Evolutionary conservation across 2,888 invertebrate genomes (phyloP).

Genomic region (Papilio gigon): DNA sequence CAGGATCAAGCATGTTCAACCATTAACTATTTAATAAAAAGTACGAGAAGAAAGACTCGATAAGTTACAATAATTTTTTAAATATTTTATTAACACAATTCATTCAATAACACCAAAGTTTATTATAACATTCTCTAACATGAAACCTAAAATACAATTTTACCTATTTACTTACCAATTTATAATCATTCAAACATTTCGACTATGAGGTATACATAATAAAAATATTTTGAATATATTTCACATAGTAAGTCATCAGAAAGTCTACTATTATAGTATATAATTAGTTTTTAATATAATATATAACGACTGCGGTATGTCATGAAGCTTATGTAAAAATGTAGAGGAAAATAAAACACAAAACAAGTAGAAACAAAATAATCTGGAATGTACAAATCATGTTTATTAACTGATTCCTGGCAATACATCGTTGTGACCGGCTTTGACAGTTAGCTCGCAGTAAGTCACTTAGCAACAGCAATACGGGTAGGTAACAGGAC

Average conservation of each 20-base stretch:
- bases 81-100: constrained; percentile 84
- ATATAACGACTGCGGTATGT: constrained; percentile 67
- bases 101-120: constrained; percentile 84
- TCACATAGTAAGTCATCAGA: constrained; percentile 75
- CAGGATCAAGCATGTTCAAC: background rate
- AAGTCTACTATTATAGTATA: constrained; percentile 61
- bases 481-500: constrained; percentile 59
- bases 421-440: constrained; percentile 80
- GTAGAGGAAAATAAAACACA: constrained; percentile 79
- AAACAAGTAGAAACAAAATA: constrained; percentile 84
- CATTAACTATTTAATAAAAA: constrained; percentile 45
- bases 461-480: constrained; percentile 58
- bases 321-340: constrained; percentile 62
- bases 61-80: constrained; percentile 80
- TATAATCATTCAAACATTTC: constrained; percentile 81
- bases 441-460: constrained; percentile 56
- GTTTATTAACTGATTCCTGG: constrained; percentile 86
- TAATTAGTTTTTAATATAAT: constrained; percentile 56
- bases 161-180: constrained; percentile 79
- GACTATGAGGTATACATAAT: constrained; percentile 81
- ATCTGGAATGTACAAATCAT: constrained; percentile 92
- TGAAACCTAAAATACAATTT: constrained; percentile 82
- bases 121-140: constrained; percentile 82
- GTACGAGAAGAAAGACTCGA: constrained; percentile 68
- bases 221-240: constrained; percentile 76